Evolutionary conservation across 2,113 vertebrate genomes (phyloP), one percentile per base, ranked within the genome.

Genomic region (Zosterops lateralis): DNA sequence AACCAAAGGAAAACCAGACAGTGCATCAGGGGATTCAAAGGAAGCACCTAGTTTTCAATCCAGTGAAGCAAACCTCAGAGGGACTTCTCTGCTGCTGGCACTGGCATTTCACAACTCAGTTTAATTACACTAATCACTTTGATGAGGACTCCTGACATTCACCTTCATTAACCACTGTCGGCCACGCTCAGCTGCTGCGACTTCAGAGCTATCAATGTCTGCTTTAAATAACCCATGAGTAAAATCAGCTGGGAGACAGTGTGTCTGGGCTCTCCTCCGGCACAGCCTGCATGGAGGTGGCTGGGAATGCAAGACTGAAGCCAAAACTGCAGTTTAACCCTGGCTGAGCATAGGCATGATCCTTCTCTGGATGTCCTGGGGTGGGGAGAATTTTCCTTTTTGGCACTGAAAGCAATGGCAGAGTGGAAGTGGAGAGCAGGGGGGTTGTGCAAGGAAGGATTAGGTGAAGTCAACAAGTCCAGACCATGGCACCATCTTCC

Each of bases 181-280:
- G 90, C 82, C 26, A 13, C 1, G 1, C 51, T 96, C 87, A 89
- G 71, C 61, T 92, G 68, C 92, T 83, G 94, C 3, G 1, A 82
- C 70, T 65, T 74, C 94, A 74, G 89, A 95, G 92, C 81, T 92
- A 93, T 91, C 93, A 34, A 61, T 74, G 45, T 87, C 96, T 94
- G 83, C 71, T 95, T 75, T 96, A 96, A 96, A 96, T 96, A 89
- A 92, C 80, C 78, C 77, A n/a, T 85, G 90, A 94, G 87, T 90
- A 95, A 95, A 95, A 86, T 82, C 80, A 73, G 24, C 58, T 70
- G 74, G 77, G 93, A 95, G 96, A 86, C 92, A 83, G 81, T 9
- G 36, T 94, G 95, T 94, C 95, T 95, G 91, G 80, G 79, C 17
- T 94, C 45, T 90, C 8, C 45, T 66, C 48, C 77, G 53, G 83